Base-by-base conservation (phyloP, 2,797 vertebrate genomes). In the Hypotaenidia okinawae region DNA sequence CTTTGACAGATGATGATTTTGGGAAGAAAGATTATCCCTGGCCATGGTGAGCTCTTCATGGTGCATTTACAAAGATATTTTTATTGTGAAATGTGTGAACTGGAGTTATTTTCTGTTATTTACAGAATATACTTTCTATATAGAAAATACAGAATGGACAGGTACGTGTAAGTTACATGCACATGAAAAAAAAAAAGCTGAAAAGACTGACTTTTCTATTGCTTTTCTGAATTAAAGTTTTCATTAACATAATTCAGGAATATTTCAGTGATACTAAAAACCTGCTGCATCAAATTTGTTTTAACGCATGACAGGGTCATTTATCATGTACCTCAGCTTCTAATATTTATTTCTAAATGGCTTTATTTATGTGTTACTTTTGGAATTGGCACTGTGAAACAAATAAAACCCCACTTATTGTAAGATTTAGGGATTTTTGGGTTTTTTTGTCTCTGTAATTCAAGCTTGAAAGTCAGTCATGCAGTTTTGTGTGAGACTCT, bases 1-100 rank as follows among this genome's bases (percentile, higher is more conserved):
- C 98, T 4, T 95, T 98, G 96, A 99, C 98, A 0, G 99, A 99
- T 79, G 99, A 99, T 89, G 98, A 99, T 97, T 99, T 99, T 91
- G 99, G 98, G 45, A 99, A 98, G 93, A 99, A 98, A 95, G 98
- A 99, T 97, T 98, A 98, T 81, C 99, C 99, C 1, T 99, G 99
- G 99, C 99, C 98, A 37, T 99, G 98, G 98, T 99, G 97, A 97
- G 97, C 76, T 90, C 83, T 90, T 96, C 11, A 3, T 58, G 28
- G 51, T 91, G 68, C 84, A 73, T 57, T 93, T 88, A 30, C 9
- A 58, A 57, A 91, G 12, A 47, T 64, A 33, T 13, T 69, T 95
- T 15, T 35, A 8, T 68, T 69, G 27, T 76, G 70, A 67, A 62
- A 64, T 6, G 2, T 6, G 5, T 10, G 4, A 77, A 54, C 30